Percentiles rank a stretch among this genome's conserved stretches.
Evolutionary conservation across 2,113 vertebrate genomes (phyloP).

Genomic region (Hemichromis elongatus): DNA sequence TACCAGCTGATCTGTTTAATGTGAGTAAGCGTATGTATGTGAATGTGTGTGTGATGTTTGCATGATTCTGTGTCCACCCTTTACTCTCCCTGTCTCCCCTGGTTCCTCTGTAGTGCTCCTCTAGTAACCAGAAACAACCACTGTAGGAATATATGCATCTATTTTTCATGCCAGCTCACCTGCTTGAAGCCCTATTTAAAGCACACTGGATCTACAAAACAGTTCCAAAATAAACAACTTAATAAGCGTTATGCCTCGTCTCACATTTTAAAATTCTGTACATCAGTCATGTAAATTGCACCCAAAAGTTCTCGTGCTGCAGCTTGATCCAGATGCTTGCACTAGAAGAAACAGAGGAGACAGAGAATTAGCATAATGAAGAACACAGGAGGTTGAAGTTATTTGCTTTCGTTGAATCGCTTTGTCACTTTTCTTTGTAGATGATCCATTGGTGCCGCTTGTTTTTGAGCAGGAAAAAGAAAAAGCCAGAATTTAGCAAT

Average conservation of each 20-base stretch:
- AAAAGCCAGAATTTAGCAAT: not conserved
- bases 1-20: not conserved
- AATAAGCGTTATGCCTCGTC: not conserved
- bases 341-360: conserved; percentile 44
- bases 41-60: conserved; percentile 24
- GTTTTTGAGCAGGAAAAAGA: not conserved
- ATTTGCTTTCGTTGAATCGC: not conserved
- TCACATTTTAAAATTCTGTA: not conserved
- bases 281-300: not conserved
- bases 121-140: conserved; percentile 20
- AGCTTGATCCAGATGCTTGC: conserved; percentile 1
- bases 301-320: not conserved
- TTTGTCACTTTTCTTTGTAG: conserved; percentile 3
- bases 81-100: conserved; percentile 40
- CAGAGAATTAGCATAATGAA: conserved; percentile 2
- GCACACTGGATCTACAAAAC: not conserved
- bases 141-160: not conserved
- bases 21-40: conserved; percentile 36
- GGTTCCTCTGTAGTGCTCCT: conserved; percentile 43
- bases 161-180: not conserved
- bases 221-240: not conserved
- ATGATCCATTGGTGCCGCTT: conserved; percentile 50
- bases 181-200: not conserved
- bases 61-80: conserved; percentile 46
- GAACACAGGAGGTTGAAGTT: not conserved